phyloP scores from a whole-genome alignment of 2,888 invertebrate genomes.

The Dynastes hyllus region DNA sequence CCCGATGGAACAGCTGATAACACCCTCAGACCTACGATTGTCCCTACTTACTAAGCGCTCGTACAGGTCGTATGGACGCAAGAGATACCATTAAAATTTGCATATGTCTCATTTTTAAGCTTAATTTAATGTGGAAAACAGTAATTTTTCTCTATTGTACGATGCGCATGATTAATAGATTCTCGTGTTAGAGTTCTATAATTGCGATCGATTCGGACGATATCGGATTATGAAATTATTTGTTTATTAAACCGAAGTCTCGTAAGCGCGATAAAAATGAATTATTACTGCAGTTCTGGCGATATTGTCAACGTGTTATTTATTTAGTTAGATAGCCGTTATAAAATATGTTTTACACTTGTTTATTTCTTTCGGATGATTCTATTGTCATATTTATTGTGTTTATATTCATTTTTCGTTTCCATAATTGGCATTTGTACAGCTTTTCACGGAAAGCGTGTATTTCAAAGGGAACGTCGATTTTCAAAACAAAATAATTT shows the following conservation, averaged over 20 bases:
- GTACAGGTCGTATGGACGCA: conserved; percentile 52
- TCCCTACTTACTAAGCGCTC: conserved; percentile 34
- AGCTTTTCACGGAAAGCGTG: no score
- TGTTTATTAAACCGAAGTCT: conserved; percentile 47
- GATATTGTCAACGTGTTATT: conserved; percentile 39
- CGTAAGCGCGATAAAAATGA: conserved; percentile 37
- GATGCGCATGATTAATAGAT: conserved; percentile 52
- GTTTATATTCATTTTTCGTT: neutral
- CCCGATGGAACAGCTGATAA: conserved; percentile 60
- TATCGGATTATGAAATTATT: conserved; percentile 43
- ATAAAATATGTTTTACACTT: conserved; percentile 22
- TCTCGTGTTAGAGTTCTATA: neutral
- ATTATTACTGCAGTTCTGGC: conserved; percentile 26
- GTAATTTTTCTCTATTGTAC: conserved; percentile 59
- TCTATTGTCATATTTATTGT: neutral
- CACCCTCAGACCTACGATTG: conserved; percentile 55
- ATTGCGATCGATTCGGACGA: conserved; percentile 9
- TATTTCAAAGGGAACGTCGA: no score
- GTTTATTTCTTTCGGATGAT: neutral
- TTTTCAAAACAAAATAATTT: no score
- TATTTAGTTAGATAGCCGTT: conserved; percentile 9
- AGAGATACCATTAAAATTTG: conserved; percentile 55
- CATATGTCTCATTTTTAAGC: conserved; percentile 61
- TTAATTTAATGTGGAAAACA: conserved; percentile 59
- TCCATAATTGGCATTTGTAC: no score